phyloP scores from a whole-genome alignment of 92 coral and sea anemone species.

The Isaurus tuberculatus region DNA sequence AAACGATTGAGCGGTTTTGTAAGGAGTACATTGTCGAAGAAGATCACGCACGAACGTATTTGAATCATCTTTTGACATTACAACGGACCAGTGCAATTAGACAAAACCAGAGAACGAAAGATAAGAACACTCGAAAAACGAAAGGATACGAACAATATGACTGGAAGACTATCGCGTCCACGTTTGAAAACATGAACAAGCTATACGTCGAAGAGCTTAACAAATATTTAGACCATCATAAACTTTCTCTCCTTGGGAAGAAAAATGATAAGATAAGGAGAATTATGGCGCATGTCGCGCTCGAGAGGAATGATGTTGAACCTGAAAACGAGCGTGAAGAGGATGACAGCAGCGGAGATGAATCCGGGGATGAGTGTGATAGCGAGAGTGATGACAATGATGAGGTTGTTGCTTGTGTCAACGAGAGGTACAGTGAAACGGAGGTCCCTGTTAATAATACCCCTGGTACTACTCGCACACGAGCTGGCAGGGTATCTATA shows the following conservation, averaged over 20 bases:
- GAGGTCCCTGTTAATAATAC: slow-evolving; percentile 39
- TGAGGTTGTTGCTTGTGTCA: slow-evolving; percentile 21
- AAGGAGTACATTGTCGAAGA: slow-evolving; percentile 58
- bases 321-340: slow-evolving; percentile 8
- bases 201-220: not conserved
- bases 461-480: slow-evolving; percentile 32
- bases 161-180: not conserved
- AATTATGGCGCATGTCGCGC: slow-evolving; percentile 66
- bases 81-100: slow-evolving; percentile 54
- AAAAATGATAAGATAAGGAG: slow-evolving; percentile 51
- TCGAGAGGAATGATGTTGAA: slow-evolving; percentile 55
- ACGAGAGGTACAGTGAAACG: slow-evolving; percentile 58
- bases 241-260: slow-evolving; percentile 52
- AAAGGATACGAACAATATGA: not conserved
- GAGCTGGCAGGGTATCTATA: slow-evolving; percentile 43
- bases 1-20: slow-evolving; percentile 50
- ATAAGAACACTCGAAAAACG: not conserved
- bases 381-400: slow-evolving; percentile 52
- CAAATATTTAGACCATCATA: slow-evolving; percentile 56
- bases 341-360: slow-evolving; percentile 45
- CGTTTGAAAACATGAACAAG: not conserved
- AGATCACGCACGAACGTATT: slow-evolving; percentile 35
- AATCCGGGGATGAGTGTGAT: slow-evolving; percentile 57
- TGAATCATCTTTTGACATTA: slow-evolving; percentile 59
- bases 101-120: slow-evolving; percentile 11